phyloP scores from a whole-genome alignment of 2,113 vertebrate genomes.

The Rhinoderma darwinii region DNA sequence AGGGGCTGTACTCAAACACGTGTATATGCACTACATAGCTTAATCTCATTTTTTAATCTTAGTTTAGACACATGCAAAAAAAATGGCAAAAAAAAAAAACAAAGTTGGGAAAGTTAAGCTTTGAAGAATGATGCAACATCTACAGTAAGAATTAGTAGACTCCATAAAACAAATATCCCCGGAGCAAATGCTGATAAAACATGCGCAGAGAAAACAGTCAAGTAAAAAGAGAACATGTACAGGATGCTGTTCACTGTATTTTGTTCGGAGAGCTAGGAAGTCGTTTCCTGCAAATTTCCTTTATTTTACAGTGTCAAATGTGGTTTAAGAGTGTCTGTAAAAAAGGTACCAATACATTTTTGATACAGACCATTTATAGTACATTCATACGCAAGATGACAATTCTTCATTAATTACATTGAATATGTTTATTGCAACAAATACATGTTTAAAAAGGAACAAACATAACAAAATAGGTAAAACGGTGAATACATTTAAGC shows the following conservation, averaged over 20 bases:
- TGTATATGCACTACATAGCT: not conserved
- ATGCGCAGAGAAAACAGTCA: no score
- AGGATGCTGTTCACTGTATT: not conserved
- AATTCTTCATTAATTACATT: not conserved
- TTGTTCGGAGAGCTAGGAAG: not conserved
- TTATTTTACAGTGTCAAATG: not conserved
- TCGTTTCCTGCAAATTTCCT: not conserved
- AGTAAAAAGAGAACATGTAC: not conserved
- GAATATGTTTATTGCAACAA: not conserved
- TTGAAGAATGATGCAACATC: not conserved
- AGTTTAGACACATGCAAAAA: not conserved
- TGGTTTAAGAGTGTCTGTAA: not conserved
- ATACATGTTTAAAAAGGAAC: not conserved
- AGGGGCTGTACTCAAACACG: not conserved
- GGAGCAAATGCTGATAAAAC: not conserved
- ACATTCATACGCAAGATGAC: not conserved
- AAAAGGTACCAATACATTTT: not conserved
- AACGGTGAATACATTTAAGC: not conserved
- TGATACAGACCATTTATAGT: not conserved
- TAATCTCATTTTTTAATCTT: not conserved
- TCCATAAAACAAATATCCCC: not conserved
- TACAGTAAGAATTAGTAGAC: not conserved
- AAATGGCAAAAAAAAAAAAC: not conserved
- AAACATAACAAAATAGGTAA: not conserved
- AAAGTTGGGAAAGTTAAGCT: not conserved